Evolutionary conservation across 2,888 invertebrate species (phyloP), one percentile per base, ranked within the genome.

Genomic region (Strigamia crassipes): DNA sequence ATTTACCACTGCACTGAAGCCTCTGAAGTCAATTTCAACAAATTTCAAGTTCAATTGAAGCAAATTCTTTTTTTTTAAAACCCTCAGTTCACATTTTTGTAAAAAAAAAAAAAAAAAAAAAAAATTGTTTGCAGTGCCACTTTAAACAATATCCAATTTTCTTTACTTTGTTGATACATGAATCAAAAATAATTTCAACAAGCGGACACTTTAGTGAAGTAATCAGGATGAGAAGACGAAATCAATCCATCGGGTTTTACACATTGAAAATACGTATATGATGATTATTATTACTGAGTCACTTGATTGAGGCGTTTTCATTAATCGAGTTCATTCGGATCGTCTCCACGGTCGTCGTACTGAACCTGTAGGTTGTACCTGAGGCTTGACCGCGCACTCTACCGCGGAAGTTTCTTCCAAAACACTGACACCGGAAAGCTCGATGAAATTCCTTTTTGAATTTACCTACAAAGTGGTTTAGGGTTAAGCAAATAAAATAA

Each of bases 281-380:
- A 15, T 46, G 10, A 34, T 34, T 34, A 6, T 34, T 46, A 46
- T 46, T 46, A 15, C 12, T 10, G 42, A 46, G 42, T 46, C 42
- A 46, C 42, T 46, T 46, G 42, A 46, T 46, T 46, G 42, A 46
- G 42, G 42, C 15, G 61, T 21, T 8, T 61, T 61, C 61, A 18
- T 61, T 61, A 18, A 61, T 61, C 61, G 61, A 61, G n/a, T 61
- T 61, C 61, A 61, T 61, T 61, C 61, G 61, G 61, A 61, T 61
- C 1, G 61, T 61, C 18, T 61, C 61, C 61, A 61, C n/a, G 18
- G 61, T 61, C 2, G 61, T 61, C 2, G 15, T 61, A 12, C 10
- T 18, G 61, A 61, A 61, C 61, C 61, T 61, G 23, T 18, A 18
- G 3, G 61, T 61, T 61, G 61, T 23, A 23, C 21, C 23, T 18